Base-by-base conservation (phyloP, 2,797 vertebrate genomes). In the Rhadinocentrus ornatus region DNA sequence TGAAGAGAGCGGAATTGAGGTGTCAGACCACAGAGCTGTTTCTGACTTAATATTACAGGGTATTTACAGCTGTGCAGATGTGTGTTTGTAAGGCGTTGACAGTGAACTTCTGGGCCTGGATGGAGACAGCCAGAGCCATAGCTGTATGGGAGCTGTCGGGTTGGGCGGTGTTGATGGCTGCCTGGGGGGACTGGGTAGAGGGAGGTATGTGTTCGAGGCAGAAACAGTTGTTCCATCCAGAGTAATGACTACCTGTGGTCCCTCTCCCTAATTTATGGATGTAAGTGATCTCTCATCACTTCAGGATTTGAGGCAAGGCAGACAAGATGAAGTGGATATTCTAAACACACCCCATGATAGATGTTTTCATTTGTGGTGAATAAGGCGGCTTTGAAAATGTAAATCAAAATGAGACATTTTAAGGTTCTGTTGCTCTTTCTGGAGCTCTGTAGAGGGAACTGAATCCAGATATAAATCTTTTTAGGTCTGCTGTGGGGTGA, bases 41-140 rank as follows among this genome's bases (percentile, higher is more conserved):
- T 83, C 89, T 85, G 58, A 6, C 59, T 64, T 83, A 89, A 82
- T 91, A 91, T 94, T 93, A 92, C 72, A 90, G 86, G 82, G 80
- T 79, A 83, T 93, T 62, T 89, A 88, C 77, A 87, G 91, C 89
- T 87, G 88, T 90, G 92, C 93, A 96, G 93, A 93, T 95, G 93
- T 94, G 83, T 81, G 60, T 87, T 85, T 92, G 90, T 93, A 89
- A 92, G 84, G 92, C 68, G 92, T 76, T 87, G 85, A 91, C 79
- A 89, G 86, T 82, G 74, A 88, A 82, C 72, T 61, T 82, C 85
- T 84, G 81, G 86, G 81, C 44, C 54, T 0, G 53, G 72, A 55
- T 58, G 67, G 62, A 79, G 70, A 82, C 69, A 41, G 65, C 37
- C 56, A 50, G n/a, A n/a, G n/a, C n/a, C 31, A 74, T 70, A 75